Evolutionary conservation across 2,113 vertebrate species (phyloP).

Genomic region (Percina caprodes): DNA sequence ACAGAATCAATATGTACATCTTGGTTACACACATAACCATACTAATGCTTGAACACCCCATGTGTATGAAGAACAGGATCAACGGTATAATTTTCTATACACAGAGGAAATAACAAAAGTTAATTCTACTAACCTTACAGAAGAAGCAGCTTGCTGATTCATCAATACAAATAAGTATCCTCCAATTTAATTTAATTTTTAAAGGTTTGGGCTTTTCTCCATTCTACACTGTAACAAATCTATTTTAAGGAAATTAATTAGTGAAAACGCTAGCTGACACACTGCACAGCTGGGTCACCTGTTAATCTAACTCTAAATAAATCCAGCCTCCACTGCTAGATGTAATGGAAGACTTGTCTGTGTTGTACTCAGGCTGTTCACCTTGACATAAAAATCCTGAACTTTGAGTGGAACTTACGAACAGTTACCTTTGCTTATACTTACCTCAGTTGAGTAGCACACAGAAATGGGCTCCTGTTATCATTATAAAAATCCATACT

Average conservation of each 20-base stretch:
- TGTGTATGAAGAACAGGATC: background rate
- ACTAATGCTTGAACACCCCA: background rate
- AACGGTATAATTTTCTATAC: background rate
- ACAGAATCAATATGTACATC: background rate
- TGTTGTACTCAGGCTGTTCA: background rate
- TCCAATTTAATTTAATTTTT: background rate
- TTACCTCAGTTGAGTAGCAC: background rate
- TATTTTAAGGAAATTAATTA: background rate
- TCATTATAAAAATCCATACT: background rate
- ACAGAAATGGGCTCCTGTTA: background rate
- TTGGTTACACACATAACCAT: background rate
- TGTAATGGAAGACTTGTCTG: background rate
- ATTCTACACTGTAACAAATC: background rate
- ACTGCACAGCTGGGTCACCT: background rate
- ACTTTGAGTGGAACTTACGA: background rate
- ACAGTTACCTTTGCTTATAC: background rate
- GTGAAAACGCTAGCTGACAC: background rate
- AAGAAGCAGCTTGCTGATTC: background rate
- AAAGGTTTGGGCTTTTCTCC: background rate
- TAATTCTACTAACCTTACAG: background rate
- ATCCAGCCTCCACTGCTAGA: background rate
- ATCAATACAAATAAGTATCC: too few relatives aligned
- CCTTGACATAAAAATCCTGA: background rate
- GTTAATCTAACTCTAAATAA: slow-evolving; percentile 11
- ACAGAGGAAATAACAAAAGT: background rate